Evolutionary conservation across 2,888 invertebrate genomes (phyloP), one percentile per base, ranked within the genome.

Genomic region (Tigriopus californicus): DNA sequence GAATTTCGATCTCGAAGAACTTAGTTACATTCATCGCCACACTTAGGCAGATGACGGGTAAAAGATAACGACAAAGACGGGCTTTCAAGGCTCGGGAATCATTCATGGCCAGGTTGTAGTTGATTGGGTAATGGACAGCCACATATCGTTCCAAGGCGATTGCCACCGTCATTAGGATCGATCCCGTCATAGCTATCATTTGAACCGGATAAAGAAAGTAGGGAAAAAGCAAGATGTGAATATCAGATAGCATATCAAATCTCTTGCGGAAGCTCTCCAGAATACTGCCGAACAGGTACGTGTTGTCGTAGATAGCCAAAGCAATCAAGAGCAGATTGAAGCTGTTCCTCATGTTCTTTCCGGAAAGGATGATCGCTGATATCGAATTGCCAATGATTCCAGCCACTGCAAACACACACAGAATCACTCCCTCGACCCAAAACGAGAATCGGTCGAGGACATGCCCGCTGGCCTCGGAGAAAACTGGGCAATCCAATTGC

Each of bases 221-320:
- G 5, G 51, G 51, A 25, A 51, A 51, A 5, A 51, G 51, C 5
- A 51, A 18, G 33, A 51, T 51, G 15, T 51, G 51, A 13, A 51
- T n/a, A n/a, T 51, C 51, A 22, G 51, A 18, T n/a, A n/a, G 22
- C 25, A 51, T n/a, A 25, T 22, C n/a, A 22, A 51, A 51, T 22
- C 25, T 13, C 22, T 51, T 25, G 18, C 51, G 51, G 22, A n/a
- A 51, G 15, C 51, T 51, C 51, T 51, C 51, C 25, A 51, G 10
- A 51, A 51, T 51, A 22, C 18, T n/a, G n/a, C 51, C 15, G 22
- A 51, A 51, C 18, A 51, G 51, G 51, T 51, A 51, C 3, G 51
- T 51, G 15, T 20, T 22, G 15, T 51, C 51, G 22, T 18, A 18
- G 15, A 51, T 22, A 8, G 51, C 51, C 20, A 51, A 10, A 13